These are phyloP conservation scores for Microplitis deprimator DNA, from an alignment of 2,888 invertebrate species.

Conservation along the genomic window DNA sequence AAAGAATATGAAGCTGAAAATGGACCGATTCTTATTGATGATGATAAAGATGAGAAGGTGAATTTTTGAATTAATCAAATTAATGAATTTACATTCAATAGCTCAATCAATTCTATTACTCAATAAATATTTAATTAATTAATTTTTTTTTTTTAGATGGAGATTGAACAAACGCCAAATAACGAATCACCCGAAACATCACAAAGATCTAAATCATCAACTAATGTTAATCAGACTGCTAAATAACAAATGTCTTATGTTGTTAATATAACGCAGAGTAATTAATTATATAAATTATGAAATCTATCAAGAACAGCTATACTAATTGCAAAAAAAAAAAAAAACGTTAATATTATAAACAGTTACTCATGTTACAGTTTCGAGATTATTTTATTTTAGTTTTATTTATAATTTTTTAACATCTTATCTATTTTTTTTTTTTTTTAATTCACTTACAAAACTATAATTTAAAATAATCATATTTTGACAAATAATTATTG, in stretches of 20 bases:
- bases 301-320: slow-evolving; percentile 47
- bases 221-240: slow-evolving; percentile 59
- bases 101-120: slow-evolving; percentile 6
- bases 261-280: background rate
- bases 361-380: slow-evolving; percentile 47
- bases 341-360: slow-evolving; percentile 53
- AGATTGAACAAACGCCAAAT: slow-evolving; percentile 63
- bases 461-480: background rate
- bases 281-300: background rate
- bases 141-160: slow-evolving; percentile 62
- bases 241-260: slow-evolving; percentile 67
- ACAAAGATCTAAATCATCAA: slow-evolving; percentile 65
- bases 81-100: background rate
- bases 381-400: slow-evolving; percentile 46
- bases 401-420: slow-evolving; percentile 34
- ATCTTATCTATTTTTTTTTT: slow-evolving; percentile 17
- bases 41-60: slow-evolving; percentile 71
- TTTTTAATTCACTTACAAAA: background rate
- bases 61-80: slow-evolving; percentile 6
- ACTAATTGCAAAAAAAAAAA: slow-evolving; percentile 52
- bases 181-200: slow-evolving; percentile 66
- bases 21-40: slow-evolving; percentile 73
- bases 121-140: background rate
- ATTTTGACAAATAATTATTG: no score
- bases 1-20: slow-evolving; percentile 89